Base-by-base conservation (phyloP, 92 coral and sea anemone genomes). In the Pocillopora grandis region DNA sequence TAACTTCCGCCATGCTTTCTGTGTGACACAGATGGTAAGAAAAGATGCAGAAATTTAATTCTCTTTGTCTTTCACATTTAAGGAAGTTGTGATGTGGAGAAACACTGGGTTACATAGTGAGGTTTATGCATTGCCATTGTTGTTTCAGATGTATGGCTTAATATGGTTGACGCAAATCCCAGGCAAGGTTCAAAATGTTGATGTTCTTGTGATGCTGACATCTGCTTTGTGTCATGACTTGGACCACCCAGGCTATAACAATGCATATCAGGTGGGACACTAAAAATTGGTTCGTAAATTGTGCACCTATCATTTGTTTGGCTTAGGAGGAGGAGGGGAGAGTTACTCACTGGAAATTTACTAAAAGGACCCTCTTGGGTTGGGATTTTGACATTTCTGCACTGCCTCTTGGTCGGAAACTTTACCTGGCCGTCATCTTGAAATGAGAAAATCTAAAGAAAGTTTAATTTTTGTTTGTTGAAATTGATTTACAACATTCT, bases 21-120 rank as follows among this genome's bases (percentile, higher is more conserved):
- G 98, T 78, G 98, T 94, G 13, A 94, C 98, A 63, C 98, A 94
- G 75, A 94, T 94, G 98, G 98, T 94, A 89, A 72, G 95, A 27
- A 65, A 27, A 5, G 31, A 2, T 36, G 1, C 9, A 9, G 31
- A 27, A 27, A 27, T 27, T 27, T 27, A 58, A 13, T 4, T 10
- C 10, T 49, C 69, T 16, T 35, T 27, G 13, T 16, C 35, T 21
- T 23, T 23, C 11, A 1, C 10, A 23, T 23, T 2, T 17, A 23
- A 63, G 9, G 18, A 19, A 19, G 14, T 61, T 61, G 65, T 61
- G 65, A n/a, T 4, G 18, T 61, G 65, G 65, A 61, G 18, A 61
- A 61, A n/a, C 18, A 61, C 65, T 61, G 17, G 6, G 8, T 6
- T 36, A 68, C 72, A 68, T 31, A 17, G 58, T 27, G 31, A 27